Conservation (phyloP, 2,113 vertebrate species). For the Epinephelus lanceolatus region DNA sequence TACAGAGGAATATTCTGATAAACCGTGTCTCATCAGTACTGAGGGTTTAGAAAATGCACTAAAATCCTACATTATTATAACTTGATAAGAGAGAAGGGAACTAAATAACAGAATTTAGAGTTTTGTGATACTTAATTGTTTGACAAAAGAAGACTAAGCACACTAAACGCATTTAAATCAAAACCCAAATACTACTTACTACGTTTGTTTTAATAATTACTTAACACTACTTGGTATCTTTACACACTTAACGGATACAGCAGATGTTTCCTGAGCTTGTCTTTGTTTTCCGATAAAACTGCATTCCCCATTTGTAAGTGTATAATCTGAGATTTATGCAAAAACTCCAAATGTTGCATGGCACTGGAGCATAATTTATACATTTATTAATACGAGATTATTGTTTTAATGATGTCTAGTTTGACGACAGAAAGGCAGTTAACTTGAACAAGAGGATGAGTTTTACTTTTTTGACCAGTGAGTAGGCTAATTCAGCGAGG, state of each 20-base stretch:
- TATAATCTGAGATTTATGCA: neutral
- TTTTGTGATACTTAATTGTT: neutral
- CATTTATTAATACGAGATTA: neutral
- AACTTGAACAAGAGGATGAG: neutral
- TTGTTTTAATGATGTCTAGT: neutral
- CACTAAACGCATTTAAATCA: neutral
- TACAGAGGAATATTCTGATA: neutral
- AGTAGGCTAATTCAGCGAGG: neutral
- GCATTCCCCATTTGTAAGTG: neutral
- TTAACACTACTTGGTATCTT: neutral
- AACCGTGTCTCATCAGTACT: neutral
- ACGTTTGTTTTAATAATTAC: neutral
- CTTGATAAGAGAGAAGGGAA: neutral
- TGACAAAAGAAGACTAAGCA: neutral
- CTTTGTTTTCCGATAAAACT: neutral
- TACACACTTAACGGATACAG: neutral
- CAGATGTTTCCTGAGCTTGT: neutral
- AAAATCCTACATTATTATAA: neutral
- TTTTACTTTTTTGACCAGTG: neutral
- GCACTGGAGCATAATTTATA: neutral
- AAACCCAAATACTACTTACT: neutral
- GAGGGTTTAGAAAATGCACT: neutral
- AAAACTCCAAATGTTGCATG: neutral
- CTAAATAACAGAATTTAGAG: neutral
- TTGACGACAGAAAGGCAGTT: neutral